These are phyloP conservation scores for Fregata magnificens DNA, from an alignment of 2,113 vertebrate genomes.

Conservation along the genomic window DNA sequence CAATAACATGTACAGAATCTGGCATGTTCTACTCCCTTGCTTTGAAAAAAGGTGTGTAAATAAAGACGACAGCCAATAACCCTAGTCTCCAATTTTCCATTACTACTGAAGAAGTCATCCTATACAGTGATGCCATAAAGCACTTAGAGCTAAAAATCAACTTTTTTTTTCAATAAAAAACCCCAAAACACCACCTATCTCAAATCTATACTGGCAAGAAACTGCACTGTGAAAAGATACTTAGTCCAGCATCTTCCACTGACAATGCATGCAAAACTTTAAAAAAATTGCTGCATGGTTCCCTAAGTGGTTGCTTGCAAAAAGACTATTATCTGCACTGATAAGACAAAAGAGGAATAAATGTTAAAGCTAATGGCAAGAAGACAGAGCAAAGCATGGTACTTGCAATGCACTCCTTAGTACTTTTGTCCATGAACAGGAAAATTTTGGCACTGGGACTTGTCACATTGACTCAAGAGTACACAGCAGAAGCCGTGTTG, in stretches of 20 bases:
- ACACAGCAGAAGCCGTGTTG: background rate
- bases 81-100: background rate
- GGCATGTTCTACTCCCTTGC: background rate
- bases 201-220: slow-evolving; percentile 1
- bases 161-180: background rate
- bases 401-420: background rate
- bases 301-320: background rate
- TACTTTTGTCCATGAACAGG: background rate
- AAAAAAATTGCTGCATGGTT: background rate
- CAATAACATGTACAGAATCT: background rate
- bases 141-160: background rate
- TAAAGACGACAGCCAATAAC: background rate
- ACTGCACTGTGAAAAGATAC: background rate
- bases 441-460: background rate
- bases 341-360: background rate
- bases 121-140: background rate
- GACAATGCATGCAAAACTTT: background rate
- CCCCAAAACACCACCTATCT: background rate
- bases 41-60: background rate
- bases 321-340: background rate
- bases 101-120: background rate
- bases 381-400: background rate
- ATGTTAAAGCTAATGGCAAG: background rate
- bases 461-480: background rate
- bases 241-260: background rate